A percentile compares a stretch with the other conserved stretches of the same genome.
Conservation (phyloP, 1,140 invertebrate species). For the Drosophila asahinai region DNA sequence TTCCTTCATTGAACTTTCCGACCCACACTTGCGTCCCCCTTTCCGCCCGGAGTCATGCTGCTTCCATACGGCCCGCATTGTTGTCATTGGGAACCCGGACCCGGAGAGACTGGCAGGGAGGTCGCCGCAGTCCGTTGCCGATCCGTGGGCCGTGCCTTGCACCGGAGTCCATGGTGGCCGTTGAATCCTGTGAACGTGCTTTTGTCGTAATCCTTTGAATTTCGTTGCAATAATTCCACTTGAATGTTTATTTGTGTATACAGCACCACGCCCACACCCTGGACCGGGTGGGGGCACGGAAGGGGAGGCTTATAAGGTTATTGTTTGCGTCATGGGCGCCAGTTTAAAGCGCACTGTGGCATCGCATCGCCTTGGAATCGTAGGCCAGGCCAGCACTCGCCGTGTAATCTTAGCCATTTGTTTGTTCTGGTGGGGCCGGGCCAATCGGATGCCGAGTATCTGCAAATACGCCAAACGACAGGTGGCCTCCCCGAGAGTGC, state of each 20-base stretch:
- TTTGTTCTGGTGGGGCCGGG: constrained; percentile 16
- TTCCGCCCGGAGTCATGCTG: constrained; percentile 23
- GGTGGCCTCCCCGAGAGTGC: constrained; percentile 23
- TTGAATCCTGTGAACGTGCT: constrained; percentile 84
- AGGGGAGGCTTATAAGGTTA: constrained; percentile 68
- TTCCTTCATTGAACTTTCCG: constrained; percentile 78
- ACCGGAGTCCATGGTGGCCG: constrained; percentile 61
- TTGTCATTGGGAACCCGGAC: constrained; percentile 75
- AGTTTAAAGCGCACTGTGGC: constrained; percentile 69
- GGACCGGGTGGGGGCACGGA: not conserved
- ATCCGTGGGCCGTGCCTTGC: constrained; percentile 70
- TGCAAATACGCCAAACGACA: constrained; percentile 55
- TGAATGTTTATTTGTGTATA: constrained; percentile 84
- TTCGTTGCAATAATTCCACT: constrained; percentile 85
- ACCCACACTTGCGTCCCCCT: constrained; percentile 8
- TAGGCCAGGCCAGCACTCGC: constrained; percentile 46
- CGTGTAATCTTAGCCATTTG: constrained; percentile 68
- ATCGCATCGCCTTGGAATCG: constrained; percentile 33
- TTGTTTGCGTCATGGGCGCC: constrained; percentile 79
- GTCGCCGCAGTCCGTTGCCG: constrained; percentile 46
- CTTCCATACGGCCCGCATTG: constrained; percentile 68
- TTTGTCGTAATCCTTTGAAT: constrained; percentile 85
- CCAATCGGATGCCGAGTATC: constrained; percentile 20
- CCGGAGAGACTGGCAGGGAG: constrained; percentile 35
- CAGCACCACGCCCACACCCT: constrained; percentile 57